Evolutionary conservation across 2,797 vertebrate genomes (phyloP), one percentile per base, ranked within the genome.

Genomic region (Buphagus erythrorhynchus): DNA sequence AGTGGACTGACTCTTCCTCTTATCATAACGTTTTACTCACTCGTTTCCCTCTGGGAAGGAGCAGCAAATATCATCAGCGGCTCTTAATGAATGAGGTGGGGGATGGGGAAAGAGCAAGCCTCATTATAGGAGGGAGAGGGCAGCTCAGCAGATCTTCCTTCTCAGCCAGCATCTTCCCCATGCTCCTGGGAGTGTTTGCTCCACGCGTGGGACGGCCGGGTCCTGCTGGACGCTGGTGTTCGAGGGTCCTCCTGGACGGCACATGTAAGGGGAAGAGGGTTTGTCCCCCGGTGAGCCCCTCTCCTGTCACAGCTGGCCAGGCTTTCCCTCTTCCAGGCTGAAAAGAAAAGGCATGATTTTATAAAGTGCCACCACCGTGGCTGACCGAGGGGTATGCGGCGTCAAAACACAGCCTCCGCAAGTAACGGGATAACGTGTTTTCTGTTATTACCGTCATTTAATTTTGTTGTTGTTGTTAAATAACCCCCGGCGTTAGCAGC

Each of bases 81-180:
- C 38, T 86, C 13, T 49, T 65, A 52, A 88, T 92, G 82, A 71
- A 63, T 86, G 57, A 67, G 24, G 16, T 67, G 86, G 86, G 52
- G 69, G 67, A 80, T 82, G 80, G 75, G 75, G 35, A 65, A 33
- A 57, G 42, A 90, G 51, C 42, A 49, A 65, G n/a, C 16, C 73
- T 68, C 12, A 2, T 63, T n/a, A 3, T 38, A 6, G 35, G 36
- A 84, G 55, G 9, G 35, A 65, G 66, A 55, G 26, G 14, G 28
- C 0, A 1, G 57, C 28, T 85, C 38, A 52, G 48, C 63, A 54
- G 59, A 35, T 54, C 22, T 86, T 69, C 43, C 38, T 69, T 14
- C 25, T 80, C 43, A 19, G 9, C 6, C 52, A 74, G 68, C 62
- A 55, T 48, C n/a, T 68, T 66, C 36, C 36, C 29, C 31, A 2